phyloP scores from a whole-genome alignment of 1,140 invertebrate species.

The Atta cephalotes region DNA sequence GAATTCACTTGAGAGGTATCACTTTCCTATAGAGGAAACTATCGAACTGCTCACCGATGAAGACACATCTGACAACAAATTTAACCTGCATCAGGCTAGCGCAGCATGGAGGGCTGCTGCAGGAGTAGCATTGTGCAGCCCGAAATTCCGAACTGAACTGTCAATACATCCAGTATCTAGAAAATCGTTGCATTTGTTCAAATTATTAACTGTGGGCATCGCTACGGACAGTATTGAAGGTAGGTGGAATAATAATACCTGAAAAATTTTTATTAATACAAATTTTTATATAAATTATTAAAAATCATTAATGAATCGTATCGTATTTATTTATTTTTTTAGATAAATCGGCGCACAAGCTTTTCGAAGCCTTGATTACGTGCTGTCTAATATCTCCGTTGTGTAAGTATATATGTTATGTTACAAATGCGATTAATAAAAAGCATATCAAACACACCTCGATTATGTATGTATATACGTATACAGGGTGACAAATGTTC shows the following conservation, averaged over 20 bases:
- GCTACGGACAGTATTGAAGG: conserved; percentile 80
- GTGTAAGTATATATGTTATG: conserved; percentile 79
- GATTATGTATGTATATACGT: conserved; percentile 34
- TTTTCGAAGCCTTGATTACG: conserved; percentile 84
- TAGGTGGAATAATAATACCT: conserved; percentile 62
- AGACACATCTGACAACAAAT: conserved; percentile 38
- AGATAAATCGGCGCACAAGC: conserved; percentile 83
- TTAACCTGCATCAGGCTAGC: conserved; percentile 81
- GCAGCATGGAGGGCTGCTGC: conserved; percentile 88
- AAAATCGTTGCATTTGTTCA: conserved; percentile 75
- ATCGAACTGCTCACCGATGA: not conserved
- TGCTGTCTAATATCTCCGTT: conserved; percentile 82
- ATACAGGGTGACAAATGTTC: no score
- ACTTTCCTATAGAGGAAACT: not conserved
- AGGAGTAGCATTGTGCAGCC: conserved; percentile 87
- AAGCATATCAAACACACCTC: conserved; percentile 39
- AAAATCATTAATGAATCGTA: conserved; percentile 26
- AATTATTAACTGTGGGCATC: conserved; percentile 78
- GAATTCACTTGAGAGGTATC: conserved; percentile 7
- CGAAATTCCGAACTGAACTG: conserved; percentile 86
- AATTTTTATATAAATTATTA: no score
- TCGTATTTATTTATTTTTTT: conserved; percentile 61
- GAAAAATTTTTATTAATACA: not conserved
- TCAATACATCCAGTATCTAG: conserved; percentile 77
- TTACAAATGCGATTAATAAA: conserved; percentile 63